Evolutionary conservation across 2,113 vertebrate genomes (phyloP).

Genomic region (Rhagologus leucostigma): DNA sequence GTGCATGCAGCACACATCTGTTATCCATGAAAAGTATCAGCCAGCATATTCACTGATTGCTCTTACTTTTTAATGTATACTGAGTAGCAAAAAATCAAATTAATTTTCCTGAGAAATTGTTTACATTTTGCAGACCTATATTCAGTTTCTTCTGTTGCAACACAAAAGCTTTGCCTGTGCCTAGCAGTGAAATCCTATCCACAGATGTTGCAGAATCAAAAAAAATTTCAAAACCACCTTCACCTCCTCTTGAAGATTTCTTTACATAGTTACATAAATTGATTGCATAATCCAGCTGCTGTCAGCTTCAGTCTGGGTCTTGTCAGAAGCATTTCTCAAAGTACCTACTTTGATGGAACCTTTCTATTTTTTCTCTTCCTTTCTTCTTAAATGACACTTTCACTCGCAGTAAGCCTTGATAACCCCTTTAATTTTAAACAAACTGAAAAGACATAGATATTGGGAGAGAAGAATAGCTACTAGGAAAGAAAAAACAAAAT

Average conservation of each 20-base stretch:
- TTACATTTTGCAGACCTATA: background rate
- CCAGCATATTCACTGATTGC: background rate
- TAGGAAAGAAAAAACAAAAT: background rate
- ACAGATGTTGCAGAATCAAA: background rate
- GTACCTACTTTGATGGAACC: background rate
- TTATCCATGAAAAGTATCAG: background rate
- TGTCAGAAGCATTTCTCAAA: slow-evolving; percentile 14
- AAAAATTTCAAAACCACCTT: background rate
- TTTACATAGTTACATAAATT: slow-evolving; percentile 7
- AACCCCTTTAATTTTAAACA: background rate
- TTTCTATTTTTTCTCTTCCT: slow-evolving; percentile 2
- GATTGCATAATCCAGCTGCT: slow-evolving; percentile 20
- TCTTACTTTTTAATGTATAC: background rate
- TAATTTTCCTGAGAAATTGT: background rate
- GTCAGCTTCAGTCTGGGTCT: background rate
- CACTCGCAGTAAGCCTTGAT: background rate
- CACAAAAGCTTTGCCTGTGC: background rate
- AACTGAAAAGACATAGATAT: background rate
- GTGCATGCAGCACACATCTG: background rate
- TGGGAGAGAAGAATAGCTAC: background rate
- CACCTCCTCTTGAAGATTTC: background rate
- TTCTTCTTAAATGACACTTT: background rate
- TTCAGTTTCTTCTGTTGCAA: background rate
- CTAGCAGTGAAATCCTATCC: background rate
- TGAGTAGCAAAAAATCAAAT: background rate